Conservation (phyloP, 2,113 vertebrate species). For the Riparia riparia region DNA sequence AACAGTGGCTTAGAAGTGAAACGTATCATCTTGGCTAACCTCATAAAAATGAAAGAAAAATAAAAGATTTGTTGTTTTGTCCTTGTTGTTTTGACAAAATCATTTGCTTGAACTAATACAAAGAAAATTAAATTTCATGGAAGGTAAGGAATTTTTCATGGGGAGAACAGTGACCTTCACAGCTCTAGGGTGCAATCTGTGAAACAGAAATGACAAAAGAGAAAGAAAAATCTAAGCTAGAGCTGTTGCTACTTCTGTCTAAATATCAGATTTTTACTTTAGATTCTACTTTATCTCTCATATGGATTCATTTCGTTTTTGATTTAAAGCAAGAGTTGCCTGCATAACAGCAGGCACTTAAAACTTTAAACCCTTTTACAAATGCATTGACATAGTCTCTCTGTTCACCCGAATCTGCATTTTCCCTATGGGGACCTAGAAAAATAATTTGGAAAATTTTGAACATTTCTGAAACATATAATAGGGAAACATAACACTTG, state of each 20-base stretch:
- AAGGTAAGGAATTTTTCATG: not conserved
- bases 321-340: not conserved
- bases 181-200: not conserved
- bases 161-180: not conserved
- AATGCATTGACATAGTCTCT: not conserved
- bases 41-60: not conserved
- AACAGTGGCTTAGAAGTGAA: not conserved
- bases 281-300: not conserved
- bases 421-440: not conserved
- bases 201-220: not conserved
- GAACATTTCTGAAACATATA: not conserved
- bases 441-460: not conserved
- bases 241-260: not conserved
- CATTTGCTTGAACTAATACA: not conserved
- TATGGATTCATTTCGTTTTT: not conserved
- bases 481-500: not conserved
- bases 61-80: not conserved
- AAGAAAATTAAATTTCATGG: not conserved
- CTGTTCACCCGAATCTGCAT: not conserved
- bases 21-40: not conserved
- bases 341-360: not conserved
- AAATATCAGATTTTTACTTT: not conserved
- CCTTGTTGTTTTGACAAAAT: not conserved
- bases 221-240: not conserved
- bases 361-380: not conserved